Base-by-base conservation (phyloP, 1,140 invertebrate genomes). In the Rhyacophila brunnea region DNA sequence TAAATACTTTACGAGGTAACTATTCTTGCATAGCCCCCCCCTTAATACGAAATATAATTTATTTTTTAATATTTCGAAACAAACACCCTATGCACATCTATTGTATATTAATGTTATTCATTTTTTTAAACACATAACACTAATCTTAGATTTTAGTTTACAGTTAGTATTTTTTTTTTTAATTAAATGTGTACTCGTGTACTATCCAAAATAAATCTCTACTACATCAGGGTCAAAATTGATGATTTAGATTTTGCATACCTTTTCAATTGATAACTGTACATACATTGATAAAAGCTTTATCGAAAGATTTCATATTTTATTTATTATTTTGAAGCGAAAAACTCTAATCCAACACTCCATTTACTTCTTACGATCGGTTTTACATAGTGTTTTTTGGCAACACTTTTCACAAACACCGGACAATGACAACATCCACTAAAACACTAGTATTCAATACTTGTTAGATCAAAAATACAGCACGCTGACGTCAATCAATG, bases 271-370 rank as follows among this genome's bases (percentile, higher is more conserved):
- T n/a, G n/a, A 47, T 51, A 64, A 64, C 62, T 64, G 62, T 64
- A 64, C 62, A 64, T 64, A 64, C 62, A 64, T 60, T 64, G 62
- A 64, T 64, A 64, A 59, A 64, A 64, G 62, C 62, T 64, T 64
- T 58, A 48, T 43, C 47, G 35, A 14, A 58, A 60, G 46, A 55
- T 35, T 57, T 51, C 48, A 64, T 55, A 45, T 57, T 48, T 18
- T 28, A 47, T 47, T 40, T 56, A 48, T 38, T 42, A 28, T 28
- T 28, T 28, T 28, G 55, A 57, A 49, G 55, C 55, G 13, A 57
- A 57, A 57, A 15, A 5, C 11, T 45, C 38, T 57, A 34, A 17
- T 49, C 38, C 44, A 3, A 40, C 36, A 15, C 44, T 17, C n/a
- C 40, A 15, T 17, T 19, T 20, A 40, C 11, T 54, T 15, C 42